Evolutionary conservation across 2,797 vertebrate species (phyloP).

Genomic region (Rhynchotus rufescens): DNA sequence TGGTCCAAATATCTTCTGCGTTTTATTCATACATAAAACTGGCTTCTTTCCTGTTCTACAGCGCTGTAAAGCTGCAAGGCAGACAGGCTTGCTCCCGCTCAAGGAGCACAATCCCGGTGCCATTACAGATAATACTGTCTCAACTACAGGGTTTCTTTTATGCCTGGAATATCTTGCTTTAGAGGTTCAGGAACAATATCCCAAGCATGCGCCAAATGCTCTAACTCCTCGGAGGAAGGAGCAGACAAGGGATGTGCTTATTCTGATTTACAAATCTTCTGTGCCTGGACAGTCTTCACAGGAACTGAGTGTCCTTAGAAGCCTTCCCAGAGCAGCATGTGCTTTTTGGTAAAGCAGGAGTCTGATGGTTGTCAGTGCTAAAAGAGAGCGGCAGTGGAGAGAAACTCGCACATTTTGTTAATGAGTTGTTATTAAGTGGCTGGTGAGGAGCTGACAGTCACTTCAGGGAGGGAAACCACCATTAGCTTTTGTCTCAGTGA

Average conservation of each 20-base stretch:
- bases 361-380: not conserved
- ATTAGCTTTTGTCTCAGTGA: not conserved
- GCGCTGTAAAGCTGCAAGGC: accelerated
- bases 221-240: not conserved
- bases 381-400: constrained; percentile 24
- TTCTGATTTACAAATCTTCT: not conserved
- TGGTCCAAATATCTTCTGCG: not conserved
- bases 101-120: not conserved
- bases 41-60: not conserved
- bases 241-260: not conserved
- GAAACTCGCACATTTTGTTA: constrained; percentile 3
- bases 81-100: not conserved
- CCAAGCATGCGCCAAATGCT: not conserved
- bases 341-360: not conserved
- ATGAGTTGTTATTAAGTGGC: not conserved
- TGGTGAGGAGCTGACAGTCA: not conserved
- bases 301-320: not conserved
- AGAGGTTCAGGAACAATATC: not conserved
- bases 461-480: not conserved
- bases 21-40: not conserved
- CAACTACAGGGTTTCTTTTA: not conserved
- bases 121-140: not conserved
- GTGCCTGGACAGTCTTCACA: not conserved
- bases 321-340: not conserved
- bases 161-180: not conserved